These are phyloP conservation scores for Chlorodrepanis virens DNA, from an alignment of 2,113 vertebrate genomes.

Conservation along the genomic window DNA sequence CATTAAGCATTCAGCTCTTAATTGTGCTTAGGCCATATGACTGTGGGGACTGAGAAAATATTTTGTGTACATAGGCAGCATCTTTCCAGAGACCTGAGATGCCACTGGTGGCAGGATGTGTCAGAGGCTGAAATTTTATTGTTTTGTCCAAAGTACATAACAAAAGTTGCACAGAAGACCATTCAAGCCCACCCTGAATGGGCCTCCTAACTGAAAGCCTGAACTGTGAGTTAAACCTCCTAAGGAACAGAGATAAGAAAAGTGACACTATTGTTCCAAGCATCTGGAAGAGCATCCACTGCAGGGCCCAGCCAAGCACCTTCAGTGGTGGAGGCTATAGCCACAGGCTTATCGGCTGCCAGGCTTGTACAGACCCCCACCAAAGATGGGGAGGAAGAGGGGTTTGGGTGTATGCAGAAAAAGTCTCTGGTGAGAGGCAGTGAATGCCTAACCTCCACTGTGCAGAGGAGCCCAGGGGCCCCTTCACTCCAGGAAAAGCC, in stretches of 20 bases:
- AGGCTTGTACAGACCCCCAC: background rate
- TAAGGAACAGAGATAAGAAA: background rate
- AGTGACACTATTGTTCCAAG: background rate
- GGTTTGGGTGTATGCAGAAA: background rate
- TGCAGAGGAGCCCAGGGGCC: background rate
- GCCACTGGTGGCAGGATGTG: background rate
- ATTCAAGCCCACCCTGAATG: background rate
- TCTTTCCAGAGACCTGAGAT: background rate
- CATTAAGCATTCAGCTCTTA: background rate
- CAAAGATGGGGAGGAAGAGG: fast-evolving
- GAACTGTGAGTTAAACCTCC: background rate
- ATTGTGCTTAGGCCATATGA: background rate
- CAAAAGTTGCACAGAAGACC: background rate
- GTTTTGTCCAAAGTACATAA: background rate
- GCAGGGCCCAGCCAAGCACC: background rate
- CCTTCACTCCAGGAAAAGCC: background rate
- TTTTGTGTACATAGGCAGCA: background rate
- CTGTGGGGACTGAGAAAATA: background rate
- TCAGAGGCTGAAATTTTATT: background rate
- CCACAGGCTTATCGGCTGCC: background rate
- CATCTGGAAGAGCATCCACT: background rate
- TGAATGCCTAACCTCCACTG: background rate
- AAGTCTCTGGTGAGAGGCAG: background rate
- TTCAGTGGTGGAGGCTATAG: background rate
- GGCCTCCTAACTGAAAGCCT: background rate